A percentile compares a stretch with the other conserved stretches of the same genome.
phyloP scores from a whole-genome alignment of 2,888 invertebrate species.

The Dasypolia templi region DNA sequence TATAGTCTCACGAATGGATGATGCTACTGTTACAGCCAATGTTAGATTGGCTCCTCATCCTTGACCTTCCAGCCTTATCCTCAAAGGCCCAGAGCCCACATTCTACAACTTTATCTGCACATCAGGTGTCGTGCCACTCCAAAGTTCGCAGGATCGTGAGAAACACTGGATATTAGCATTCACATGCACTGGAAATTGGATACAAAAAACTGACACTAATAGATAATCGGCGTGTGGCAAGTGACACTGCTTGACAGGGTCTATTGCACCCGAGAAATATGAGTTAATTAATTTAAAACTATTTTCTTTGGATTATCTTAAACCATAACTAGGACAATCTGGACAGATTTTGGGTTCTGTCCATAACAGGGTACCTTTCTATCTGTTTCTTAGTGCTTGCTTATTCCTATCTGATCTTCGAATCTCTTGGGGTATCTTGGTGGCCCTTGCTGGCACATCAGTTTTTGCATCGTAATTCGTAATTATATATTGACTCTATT shows the following conservation, averaged over 20 bases:
- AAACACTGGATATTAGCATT: constrained; percentile 52
- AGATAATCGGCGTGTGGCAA: constrained; percentile 47
- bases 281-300: neutral
- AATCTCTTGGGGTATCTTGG: neutral
- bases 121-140: constrained; percentile 44
- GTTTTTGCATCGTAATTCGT: neutral
- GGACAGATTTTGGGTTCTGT: no score
- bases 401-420: neutral
- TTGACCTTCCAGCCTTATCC: constrained; percentile 30
- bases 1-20: neutral
- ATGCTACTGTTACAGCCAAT: neutral
- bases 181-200: constrained; percentile 44
- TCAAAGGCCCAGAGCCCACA: constrained; percentile 30
- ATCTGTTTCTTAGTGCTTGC: neutral
- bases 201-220: constrained; percentile 62
- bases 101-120: constrained; percentile 40
- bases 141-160: constrained; percentile 58
- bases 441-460: neutral
- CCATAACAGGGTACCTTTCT: neutral
- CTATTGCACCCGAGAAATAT: constrained; percentile 19
- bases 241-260: constrained; percentile 21
- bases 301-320: neutral
- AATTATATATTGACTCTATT: no score
- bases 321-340: neutral
- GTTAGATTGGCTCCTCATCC: constrained; percentile 11